Percentiles rank a stretch among this genome's conserved stretches.
These are phyloP conservation scores for Machimus rusticus DNA, from an alignment of 2,888 invertebrate genomes.

Conservation along the genomic window DNA sequence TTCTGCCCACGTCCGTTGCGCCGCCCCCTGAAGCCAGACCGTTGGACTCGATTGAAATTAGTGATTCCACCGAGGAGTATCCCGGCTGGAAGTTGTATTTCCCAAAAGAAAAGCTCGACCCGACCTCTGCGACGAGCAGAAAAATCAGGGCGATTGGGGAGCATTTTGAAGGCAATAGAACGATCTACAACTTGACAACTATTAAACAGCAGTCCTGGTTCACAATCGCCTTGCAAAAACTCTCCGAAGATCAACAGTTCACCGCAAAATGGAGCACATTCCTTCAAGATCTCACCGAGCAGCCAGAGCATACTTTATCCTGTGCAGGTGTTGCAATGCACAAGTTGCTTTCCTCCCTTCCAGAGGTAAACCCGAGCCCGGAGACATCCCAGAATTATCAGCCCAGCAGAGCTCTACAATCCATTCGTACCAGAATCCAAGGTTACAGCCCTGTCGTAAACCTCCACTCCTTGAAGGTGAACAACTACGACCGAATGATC, in stretches of 20 bases:
- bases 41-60: slow-evolving; percentile 59
- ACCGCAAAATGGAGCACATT: slow-evolving; percentile 70
- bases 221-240: slow-evolving; percentile 66
- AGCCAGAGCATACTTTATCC: slow-evolving; percentile 73
- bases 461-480: slow-evolving; percentile 74
- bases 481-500: slow-evolving; percentile 77
- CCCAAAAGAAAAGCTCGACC: slow-evolving; percentile 68
- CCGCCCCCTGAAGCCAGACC: slow-evolving; percentile 61
- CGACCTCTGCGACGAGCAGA: slow-evolving; percentile 63
- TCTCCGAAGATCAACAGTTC: slow-evolving; percentile 69
- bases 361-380: not conserved
- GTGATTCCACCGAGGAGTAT: slow-evolving; percentile 61
- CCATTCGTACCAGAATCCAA: slow-evolving; percentile 49
- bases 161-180: slow-evolving; percentile 62
- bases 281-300: slow-evolving; percentile 70
- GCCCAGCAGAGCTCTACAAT: not conserved
- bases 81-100: slow-evolving; percentile 83
- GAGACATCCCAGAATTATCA: not conserved
- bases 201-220: slow-evolving; percentile 53
- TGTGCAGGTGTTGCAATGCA: slow-evolving; percentile 82
- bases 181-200: slow-evolving; percentile 51
- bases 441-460: slow-evolving; percentile 74
- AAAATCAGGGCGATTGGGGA: slow-evolving; percentile 66
- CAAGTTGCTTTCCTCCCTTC: slow-evolving; percentile 65
- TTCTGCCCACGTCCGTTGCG: not conserved